A percentile compares a stretch with the other conserved stretches of the same genome.
phyloP scores from a whole-genome alignment of 2,888 invertebrate genomes.

The Pachycephus smyrnensis region DNA sequence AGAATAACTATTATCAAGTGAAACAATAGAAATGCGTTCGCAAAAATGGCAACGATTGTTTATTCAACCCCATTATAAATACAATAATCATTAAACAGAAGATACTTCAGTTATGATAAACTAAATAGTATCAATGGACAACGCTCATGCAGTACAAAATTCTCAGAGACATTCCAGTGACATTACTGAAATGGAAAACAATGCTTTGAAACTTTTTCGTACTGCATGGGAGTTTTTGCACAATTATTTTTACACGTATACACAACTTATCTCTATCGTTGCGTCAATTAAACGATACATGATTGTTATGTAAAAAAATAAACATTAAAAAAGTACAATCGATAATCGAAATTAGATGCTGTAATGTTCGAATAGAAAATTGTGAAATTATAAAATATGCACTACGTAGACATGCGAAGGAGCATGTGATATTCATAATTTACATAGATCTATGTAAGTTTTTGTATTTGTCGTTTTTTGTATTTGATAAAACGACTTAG shows the following conservation, averaged over 20 bases:
- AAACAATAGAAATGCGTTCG: background rate
- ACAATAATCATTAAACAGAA: background rate
- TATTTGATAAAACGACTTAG: constrained; percentile 80
- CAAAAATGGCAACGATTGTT: background rate
- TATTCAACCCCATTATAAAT: background rate
- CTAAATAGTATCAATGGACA: too few relatives aligned
- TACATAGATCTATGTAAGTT: constrained; percentile 23
- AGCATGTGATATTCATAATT: background rate
- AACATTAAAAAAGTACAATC: background rate
- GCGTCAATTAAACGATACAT: too few relatives aligned
- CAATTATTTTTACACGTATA: background rate
- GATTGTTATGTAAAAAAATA: too few relatives aligned
- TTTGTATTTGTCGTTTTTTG: constrained; percentile 68
- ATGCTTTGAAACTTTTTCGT: background rate
- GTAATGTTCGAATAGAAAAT: background rate
- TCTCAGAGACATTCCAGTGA: too few relatives aligned
- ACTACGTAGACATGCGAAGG: background rate
- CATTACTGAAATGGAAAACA: background rate
- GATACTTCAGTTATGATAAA: background rate
- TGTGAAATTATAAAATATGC: background rate
- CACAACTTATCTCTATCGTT: background rate
- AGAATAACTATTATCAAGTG: background rate
- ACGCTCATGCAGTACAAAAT: too few relatives aligned
- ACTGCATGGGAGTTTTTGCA: background rate
- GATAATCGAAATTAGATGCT: background rate